phyloP scores from a whole-genome alignment of 37 sponge, comb jelly and placozoan genomes.

The Beroe forskalii region DNA sequence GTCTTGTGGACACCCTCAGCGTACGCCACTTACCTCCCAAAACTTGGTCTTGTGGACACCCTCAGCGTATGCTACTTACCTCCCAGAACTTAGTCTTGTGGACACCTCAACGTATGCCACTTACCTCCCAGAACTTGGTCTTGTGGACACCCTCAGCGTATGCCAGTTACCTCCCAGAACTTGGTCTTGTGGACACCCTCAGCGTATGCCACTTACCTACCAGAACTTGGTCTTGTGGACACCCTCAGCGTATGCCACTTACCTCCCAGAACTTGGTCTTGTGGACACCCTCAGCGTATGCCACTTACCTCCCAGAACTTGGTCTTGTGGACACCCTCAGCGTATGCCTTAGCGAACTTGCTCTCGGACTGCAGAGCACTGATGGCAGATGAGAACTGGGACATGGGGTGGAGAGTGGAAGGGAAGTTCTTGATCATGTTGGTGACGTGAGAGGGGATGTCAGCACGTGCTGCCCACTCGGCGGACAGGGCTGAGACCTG shows the following conservation, averaged over 20 bases:
- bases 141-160: conserved; percentile 90
- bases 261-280: conserved; percentile 98
- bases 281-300: conserved; percentile 85
- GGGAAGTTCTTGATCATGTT: conserved; percentile 96
- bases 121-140: conserved; percentile 97
- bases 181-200: conserved; percentile 86
- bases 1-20: conserved; percentile 87
- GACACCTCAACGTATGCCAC: no score
- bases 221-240: conserved; percentile 88
- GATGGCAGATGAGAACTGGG: conserved; percentile 93
- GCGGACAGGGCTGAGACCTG: conserved; percentile 82
- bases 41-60: no score
- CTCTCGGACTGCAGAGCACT: conserved; percentile 95
- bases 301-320: conserved; percentile 94
- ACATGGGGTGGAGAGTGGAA: conserved; percentile 93
- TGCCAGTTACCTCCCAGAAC: conserved; percentile 94
- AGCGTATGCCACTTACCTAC: conserved; percentile 96
- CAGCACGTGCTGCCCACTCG: conserved; percentile 93
- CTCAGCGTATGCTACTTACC: no score
- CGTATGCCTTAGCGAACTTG: conserved; percentile 92
- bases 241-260: conserved; percentile 92
- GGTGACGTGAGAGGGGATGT: conserved; percentile 92
- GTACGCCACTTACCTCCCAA: no score
- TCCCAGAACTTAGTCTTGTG: no score
- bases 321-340: conserved; percentile 88